Conservation (phyloP, 1,140 invertebrate genomes). For the Lasioglossum baleicum region DNA sequence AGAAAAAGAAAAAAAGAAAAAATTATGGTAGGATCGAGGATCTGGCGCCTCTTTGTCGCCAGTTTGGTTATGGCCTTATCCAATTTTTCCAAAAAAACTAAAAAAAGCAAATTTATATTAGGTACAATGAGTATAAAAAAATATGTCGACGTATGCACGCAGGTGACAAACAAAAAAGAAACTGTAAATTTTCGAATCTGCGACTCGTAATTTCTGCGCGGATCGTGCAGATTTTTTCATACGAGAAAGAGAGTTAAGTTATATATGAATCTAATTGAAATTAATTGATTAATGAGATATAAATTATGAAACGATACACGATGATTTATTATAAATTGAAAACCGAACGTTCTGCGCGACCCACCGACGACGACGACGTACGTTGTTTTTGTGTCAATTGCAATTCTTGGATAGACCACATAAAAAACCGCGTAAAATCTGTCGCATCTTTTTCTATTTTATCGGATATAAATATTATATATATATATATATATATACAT, state of each 20-base stretch:
- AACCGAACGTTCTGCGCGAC: no score
- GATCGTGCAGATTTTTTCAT: conserved; percentile 69
- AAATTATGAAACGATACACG: no score
- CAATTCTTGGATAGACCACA: no score
- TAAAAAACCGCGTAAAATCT: no score
- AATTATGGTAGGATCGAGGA: conserved; percentile 73
- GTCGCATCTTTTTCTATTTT: no score
- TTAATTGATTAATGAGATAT: no score
- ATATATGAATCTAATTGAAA: conserved; percentile 12
- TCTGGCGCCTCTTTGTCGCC: conserved; percentile 75
- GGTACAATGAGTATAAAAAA: conserved; percentile 73
- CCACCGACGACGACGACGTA: no score
- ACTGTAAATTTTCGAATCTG: conserved; percentile 75
- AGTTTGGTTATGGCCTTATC: conserved; percentile 81
- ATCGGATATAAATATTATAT: no score
- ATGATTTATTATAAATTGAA: no score
- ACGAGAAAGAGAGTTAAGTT: conserved; percentile 56
- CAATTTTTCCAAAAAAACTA: conserved; percentile 80
- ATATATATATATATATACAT: no score
- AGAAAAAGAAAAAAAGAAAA: conserved; percentile 58
- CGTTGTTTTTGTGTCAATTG: no score
- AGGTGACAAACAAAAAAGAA: conserved; percentile 71
- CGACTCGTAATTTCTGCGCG: conserved; percentile 71
- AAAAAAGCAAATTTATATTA: conserved; percentile 78
- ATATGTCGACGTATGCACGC: no score